Base-by-base conservation (phyloP, 2,113 vertebrate genomes). In the Pleuronectes platessa region DNA sequence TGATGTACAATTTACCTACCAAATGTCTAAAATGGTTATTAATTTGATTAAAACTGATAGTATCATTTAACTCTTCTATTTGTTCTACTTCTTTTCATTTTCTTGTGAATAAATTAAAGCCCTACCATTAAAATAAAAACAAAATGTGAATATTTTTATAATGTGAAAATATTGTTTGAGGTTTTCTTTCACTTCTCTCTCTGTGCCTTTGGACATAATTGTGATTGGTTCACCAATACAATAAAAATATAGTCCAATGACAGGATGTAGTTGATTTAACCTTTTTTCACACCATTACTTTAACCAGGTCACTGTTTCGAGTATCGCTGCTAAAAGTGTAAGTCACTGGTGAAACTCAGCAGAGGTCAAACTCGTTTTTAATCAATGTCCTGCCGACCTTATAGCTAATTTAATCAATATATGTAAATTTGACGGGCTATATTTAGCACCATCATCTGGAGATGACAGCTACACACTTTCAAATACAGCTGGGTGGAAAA, bases 401-500 rank as follows among this genome's bases (percentile, higher is more conserved):
- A 37, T 17, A 59, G 60, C 73, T 76, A 55, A 51, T 51, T 49
- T 27, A 18, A 67, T 89, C 88, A 76, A 86, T 89, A 85, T 69
- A 88, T 88, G 85, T 49, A 86, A 89, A 89, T 88, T 18, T 69
- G 69, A 69, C 27, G 61, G 23, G 49, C 70, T 87, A 82, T 82
- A 69, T 86, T 85, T 81, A 83, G 80, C 71, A 9, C 47, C 66
- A 51, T 85, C 67, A 80, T 83, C 5, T 40, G 42, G 45, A 80
- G 58, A 88, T 86, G 85, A 87, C 85, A 87, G 81, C 84, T 60
- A 60, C 27, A 62, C 11, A 6, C 74, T 81, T 3, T 56, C 71
- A 78, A 64, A 81, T 64, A 66, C 67, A 55, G 69, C 70, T 53
- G 9, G 47, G 47, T 67, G 77, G 37, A 83, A 71, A 71, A 72